A percentile compares a stretch with the other conserved stretches of the same genome.
These are phyloP conservation scores for Callocephalon fimbriatum DNA, from an alignment of 2,113 vertebrate genomes.

Conservation along the genomic window DNA sequence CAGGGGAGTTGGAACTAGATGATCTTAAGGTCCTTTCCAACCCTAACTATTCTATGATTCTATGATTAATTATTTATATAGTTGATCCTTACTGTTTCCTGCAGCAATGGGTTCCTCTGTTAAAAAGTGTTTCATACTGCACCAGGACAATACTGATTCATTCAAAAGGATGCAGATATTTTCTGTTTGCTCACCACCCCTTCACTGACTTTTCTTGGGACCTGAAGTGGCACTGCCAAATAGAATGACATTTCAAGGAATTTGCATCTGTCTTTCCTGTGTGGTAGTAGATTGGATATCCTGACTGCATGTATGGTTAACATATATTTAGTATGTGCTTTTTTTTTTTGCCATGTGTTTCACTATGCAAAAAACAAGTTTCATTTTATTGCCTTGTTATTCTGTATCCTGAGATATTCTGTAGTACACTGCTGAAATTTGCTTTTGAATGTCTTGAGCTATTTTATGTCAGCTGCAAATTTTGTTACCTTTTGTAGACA, in stretches of 20 bases:
- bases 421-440: neutral
- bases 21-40: no score
- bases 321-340: neutral
- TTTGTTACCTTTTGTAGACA: neutral
- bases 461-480: neutral
- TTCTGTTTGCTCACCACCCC: neutral
- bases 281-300: neutral
- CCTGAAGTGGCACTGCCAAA: rapidly evolving
- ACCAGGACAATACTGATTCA: neutral
- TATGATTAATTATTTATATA: neutral
- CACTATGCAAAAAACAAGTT: neutral
- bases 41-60: no score
- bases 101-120: neutral
- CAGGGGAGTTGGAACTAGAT: no score
- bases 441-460: neutral
- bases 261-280: neutral
- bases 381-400: neutral
- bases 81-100: neutral
- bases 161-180: neutral
- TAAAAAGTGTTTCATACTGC: neutral
- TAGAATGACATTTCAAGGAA: neutral
- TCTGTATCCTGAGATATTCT: neutral
- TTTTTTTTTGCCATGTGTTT: neutral
- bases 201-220: neutral
- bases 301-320: neutral